Base-by-base conservation (phyloP, 2,888 invertebrate species). In the Protodeltote pygarga region DNA sequence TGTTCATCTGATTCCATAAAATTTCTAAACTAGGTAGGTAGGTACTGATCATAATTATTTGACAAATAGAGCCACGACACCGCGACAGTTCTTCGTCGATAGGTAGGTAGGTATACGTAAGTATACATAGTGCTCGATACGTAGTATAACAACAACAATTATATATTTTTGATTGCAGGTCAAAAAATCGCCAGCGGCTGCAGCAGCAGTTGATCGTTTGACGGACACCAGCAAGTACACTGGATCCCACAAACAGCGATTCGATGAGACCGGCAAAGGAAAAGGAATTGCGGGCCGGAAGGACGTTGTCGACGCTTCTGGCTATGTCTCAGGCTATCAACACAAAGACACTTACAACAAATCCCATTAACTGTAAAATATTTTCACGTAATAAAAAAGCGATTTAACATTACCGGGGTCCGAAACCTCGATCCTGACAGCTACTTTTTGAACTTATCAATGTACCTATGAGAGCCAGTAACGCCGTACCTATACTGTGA, bases 181-280 rank as follows among this genome's bases (percentile, higher is more conserved):
- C 44, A 79, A 84, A 3, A 89, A 90, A 65, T 89, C 89, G 1
- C 85, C 90, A 67, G 85, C 92, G 2, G 92, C 93, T 8, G 92
- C 92, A 1, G 93, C 93, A 6, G 85, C 94, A 0, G 95, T 96
- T 2, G 96, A 96, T 65, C 93, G 97, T 51, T 83, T 97, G 64
- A 97, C 97, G 0, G 97, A 97, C 79, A 94, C 96, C n/a, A 95
- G 94, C 71, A 97, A 96, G 78, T 97, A 97, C 84, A 97, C 97
- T 0, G 97, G 97, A 34, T 96, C 97, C 3, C 97, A 97, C 81
- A 96, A 95, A 80, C 96, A 97, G 71, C 94, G 97, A 14, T 97
- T 97, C 77, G 97, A 97, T 84, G 95, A 95, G 39, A 88, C 93
- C 15, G 97, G 97, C 48, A 97, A 96, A 81, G 97, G 97, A 10